Evolutionary conservation across 2,797 vertebrate genomes (phyloP).

Genomic region (Epinephelus coioides): DNA sequence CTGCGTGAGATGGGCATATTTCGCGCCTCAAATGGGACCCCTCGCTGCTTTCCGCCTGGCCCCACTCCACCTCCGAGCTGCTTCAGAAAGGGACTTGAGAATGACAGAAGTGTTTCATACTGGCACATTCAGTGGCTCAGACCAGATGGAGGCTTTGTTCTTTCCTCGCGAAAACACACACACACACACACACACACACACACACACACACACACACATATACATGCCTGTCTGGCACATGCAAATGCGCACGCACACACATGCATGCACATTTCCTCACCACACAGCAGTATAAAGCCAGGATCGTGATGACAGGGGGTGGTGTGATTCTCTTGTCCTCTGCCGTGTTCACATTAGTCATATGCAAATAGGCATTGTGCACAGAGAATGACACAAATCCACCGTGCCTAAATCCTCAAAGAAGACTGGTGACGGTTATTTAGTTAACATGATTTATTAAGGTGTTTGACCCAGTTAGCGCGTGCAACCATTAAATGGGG

Average conservation of each 20-base stretch:
- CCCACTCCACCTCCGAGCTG: conserved; percentile 64
- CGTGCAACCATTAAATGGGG: conserved; percentile 37
- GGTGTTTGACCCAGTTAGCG: conserved; percentile 79
- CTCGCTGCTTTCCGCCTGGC: conserved; percentile 50
- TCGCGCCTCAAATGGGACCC: conserved; percentile 54
- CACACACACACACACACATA: conserved; percentile 32
- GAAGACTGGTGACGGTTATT: conserved; percentile 72
- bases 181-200: conserved; percentile 44
- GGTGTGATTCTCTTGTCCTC: conserved; percentile 80
- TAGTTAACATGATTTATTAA: conserved; percentile 82
- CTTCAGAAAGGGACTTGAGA: conserved; percentile 64
- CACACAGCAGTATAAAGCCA: conserved; percentile 62
- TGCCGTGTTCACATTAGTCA: conserved; percentile 81
- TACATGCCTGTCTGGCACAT: conserved; percentile 34
- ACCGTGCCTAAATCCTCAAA: conserved; percentile 82
- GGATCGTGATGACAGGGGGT: conserved; percentile 74
- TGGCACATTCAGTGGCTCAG: conserved; percentile 64
- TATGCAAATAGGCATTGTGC: conserved; percentile 83
- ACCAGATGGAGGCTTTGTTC: conserved; percentile 83
- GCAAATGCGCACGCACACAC: conserved; percentile 31
- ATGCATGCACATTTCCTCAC: conserved; percentile 38
- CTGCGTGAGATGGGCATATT: conserved; percentile 26
- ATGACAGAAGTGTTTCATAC: conserved; percentile 67
- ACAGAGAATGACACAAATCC: conserved; percentile 82
- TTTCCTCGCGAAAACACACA: not conserved